These are phyloP conservation scores for Egretta garzetta DNA, from an alignment of 2,113 vertebrate species.

Conservation along the genomic window DNA sequence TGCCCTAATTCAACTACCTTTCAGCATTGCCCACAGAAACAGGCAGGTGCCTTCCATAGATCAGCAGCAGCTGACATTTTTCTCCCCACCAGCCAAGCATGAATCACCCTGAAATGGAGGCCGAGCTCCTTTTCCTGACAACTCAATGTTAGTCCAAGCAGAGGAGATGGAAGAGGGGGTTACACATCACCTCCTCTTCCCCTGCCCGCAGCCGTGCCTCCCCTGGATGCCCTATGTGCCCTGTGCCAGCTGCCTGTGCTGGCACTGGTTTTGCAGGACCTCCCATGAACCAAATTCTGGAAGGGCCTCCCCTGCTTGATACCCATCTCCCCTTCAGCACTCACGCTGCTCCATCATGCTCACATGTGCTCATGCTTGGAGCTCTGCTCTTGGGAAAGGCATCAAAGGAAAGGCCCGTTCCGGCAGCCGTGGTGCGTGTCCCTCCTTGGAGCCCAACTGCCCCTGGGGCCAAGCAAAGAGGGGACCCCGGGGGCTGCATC, in stretches of 20 bases:
- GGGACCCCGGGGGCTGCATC: background rate
- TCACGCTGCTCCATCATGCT: accelerated
- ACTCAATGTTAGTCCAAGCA: background rate
- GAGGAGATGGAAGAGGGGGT: background rate
- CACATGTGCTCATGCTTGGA: background rate
- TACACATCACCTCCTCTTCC: background rate
- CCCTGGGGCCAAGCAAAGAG: background rate
- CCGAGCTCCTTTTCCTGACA: background rate
- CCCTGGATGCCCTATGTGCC: accelerated
- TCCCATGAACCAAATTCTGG: background rate
- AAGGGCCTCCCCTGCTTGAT: background rate
- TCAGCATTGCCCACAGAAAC: background rate
- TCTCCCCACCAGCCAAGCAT: background rate
- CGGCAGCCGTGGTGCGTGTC: accelerated
- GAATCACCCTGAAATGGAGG: background rate
- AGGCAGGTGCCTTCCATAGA: background rate
- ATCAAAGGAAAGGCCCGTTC: background rate
- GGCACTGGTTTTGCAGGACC: background rate
- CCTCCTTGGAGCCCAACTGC: background rate
- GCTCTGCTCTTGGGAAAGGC: accelerated
- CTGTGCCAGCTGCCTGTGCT: accelerated
- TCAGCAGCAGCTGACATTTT: background rate
- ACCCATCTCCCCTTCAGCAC: background rate
- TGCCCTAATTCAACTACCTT: background rate
- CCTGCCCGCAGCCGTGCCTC: background rate